Conservation (phyloP, 2,888 invertebrate species). For the Galerucella calmariensis region DNA sequence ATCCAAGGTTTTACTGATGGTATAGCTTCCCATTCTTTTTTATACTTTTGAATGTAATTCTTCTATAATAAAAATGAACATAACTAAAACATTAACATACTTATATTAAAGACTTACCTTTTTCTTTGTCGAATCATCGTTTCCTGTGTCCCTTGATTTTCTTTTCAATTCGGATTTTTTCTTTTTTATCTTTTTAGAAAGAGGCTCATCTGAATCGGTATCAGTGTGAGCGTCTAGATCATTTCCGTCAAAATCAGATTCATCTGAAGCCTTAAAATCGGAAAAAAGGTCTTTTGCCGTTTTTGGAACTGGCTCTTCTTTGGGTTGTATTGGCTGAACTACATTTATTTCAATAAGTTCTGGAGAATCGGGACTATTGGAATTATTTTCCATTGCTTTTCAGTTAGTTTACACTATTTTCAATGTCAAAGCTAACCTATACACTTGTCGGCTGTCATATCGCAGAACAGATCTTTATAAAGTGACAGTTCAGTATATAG, state of each 20-base stretch:
- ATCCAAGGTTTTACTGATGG: constrained; percentile 61
- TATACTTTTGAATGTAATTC: constrained; percentile 59
- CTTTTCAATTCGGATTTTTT: constrained; percentile 38
- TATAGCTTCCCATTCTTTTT: constrained; percentile 62
- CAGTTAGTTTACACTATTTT: constrained; percentile 8
- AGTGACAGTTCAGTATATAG: no score
- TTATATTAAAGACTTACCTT: constrained; percentile 36
- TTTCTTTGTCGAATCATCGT: constrained; percentile 45
- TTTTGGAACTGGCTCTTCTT: constrained; percentile 47
- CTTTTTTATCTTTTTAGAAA: constrained; percentile 52
- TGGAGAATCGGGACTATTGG: constrained; percentile 37
- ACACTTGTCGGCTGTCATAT: not conserved
- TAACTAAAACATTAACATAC: not conserved
- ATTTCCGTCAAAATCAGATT: constrained; percentile 50
- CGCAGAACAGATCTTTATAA: not conserved
- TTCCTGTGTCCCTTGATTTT: constrained; percentile 30
- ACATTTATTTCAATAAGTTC: constrained; percentile 47
- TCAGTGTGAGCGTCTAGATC: constrained; percentile 47
- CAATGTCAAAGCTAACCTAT: constrained; percentile 26
- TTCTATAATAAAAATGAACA: constrained; percentile 42
- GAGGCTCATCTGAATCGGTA: constrained; percentile 50
- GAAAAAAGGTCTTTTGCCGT: constrained; percentile 58
- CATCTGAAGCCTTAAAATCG: constrained; percentile 54
- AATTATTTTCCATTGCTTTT: constrained; percentile 26
- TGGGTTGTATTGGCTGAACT: constrained; percentile 42